Evolutionary conservation across 2,113 vertebrate species (phyloP).

Genomic region (human (Homo sapiens)): DNA sequence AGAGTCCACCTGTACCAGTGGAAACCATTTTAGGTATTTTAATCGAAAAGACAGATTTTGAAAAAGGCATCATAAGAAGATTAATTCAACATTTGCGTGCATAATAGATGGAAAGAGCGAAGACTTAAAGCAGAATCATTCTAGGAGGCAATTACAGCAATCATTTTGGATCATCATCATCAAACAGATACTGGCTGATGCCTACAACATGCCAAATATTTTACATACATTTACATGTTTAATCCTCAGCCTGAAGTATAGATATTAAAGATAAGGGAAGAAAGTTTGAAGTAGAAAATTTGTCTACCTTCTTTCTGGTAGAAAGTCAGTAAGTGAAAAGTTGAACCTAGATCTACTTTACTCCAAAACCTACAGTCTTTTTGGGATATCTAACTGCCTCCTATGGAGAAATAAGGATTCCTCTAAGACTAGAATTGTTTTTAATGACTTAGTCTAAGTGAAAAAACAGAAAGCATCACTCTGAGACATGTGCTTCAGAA

Average conservation of each 20-base stretch:
- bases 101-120: background rate
- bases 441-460: background rate
- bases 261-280: background rate
- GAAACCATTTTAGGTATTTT: constrained; percentile 36
- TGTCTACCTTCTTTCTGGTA: background rate
- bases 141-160: background rate
- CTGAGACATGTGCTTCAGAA: background rate
- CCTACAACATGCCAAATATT: background rate
- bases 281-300: background rate
- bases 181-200: background rate
- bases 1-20: background rate
- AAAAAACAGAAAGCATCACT: background rate
- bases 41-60: constrained; percentile 5
- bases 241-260: background rate
- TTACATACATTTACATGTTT: background rate
- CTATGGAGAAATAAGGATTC: background rate
- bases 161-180: background rate
- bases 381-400: background rate
- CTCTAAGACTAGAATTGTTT: background rate
- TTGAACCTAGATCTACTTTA: background rate
- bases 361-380: background rate
- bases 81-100: constrained; percentile 1
- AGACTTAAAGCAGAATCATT: background rate
- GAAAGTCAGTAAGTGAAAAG: background rate
- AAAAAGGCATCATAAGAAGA: background rate